Base-by-base conservation (phyloP, 2,888 invertebrate genomes). In the Campoletis raptor region DNA sequence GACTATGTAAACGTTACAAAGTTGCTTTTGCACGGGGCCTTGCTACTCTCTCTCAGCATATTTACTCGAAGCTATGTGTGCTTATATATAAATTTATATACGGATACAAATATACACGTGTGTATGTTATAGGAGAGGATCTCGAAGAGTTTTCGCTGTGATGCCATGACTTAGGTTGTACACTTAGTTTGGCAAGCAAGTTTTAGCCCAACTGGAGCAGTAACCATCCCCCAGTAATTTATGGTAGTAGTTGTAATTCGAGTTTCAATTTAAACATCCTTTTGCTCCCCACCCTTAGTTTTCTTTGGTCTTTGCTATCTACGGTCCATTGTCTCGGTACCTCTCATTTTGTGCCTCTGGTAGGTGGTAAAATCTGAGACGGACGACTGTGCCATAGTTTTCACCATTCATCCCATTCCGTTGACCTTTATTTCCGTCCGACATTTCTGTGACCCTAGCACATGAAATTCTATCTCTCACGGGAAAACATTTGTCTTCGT, bases 181-280 rank as follows among this genome's bases (percentile, higher is more conserved):
- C 61, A 37, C 61, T 72, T 61, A 88, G 85, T 85, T 81, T 79
- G 83, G 64, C 64, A 66, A 69, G 84, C 80, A 89, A 90, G 90
- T 91, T 91, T 88, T 89, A 86, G 80, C 77, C 86, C 87, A 88
- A 91, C 91, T 91, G 83, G 91, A 88, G 85, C 90, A 90, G 89
- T 88, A 88, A 90, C 90, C 85, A 87, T 89, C 89, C 90, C 89
- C 69, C 12, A 15, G 90, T 92, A 93, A 93, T 93, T 93, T 92
- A 92, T 90, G 88, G 85, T 85, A 86, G 78, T 89, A 89, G 90
- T 91, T 90, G 90, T 91, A 91, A 91, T 92, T 91, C 88, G 87
- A 90, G 90, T 91, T 92, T 91, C 91, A 91, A 91, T 91, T 91
- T 90, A 85, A 85, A 82, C 88, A 85, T 88, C 72, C 76, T 82